These are phyloP conservation scores for Sinopyrophorus schimmeli DNA, from an alignment of 2,888 invertebrate species.

Conservation along the genomic window DNA sequence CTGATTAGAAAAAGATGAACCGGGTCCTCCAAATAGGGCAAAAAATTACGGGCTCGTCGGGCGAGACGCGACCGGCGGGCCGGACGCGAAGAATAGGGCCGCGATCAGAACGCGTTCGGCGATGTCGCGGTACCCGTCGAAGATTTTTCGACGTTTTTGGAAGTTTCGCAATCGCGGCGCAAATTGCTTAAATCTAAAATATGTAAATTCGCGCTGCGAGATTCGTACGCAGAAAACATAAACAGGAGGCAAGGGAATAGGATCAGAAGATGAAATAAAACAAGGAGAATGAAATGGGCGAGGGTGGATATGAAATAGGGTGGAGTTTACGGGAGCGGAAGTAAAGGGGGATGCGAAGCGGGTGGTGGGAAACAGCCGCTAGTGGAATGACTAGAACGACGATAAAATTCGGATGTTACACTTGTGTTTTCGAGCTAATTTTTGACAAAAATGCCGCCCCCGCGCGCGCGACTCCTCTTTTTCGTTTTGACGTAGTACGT, in stretches of 20 bases:
- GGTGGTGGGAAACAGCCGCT: constrained; percentile 47
- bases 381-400: constrained; percentile 31
- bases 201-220: constrained; percentile 53
- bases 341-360: constrained; percentile 58
- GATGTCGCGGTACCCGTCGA: constrained; percentile 26
- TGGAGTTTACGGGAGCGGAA: constrained; percentile 64
- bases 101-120: constrained; percentile 39
- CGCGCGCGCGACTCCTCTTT: no score
- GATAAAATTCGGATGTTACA: constrained; percentile 42
- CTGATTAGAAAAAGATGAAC: constrained; percentile 39
- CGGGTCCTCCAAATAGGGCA: constrained; percentile 31
- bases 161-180: constrained; percentile 31
- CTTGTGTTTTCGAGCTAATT: constrained; percentile 45
- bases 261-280: constrained; percentile 57
- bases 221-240: constrained; percentile 43
- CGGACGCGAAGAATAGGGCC: constrained; percentile 11
- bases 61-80: constrained; percentile 17
- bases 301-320: constrained; percentile 57
- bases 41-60: constrained; percentile 29
- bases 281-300: constrained; percentile 57
- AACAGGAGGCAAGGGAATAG: constrained; percentile 38
- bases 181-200: constrained; percentile 52
- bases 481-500: no score
- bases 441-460: constrained; percentile 37
- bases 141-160: constrained; percentile 23